Conservation (phyloP, 2,113 vertebrate genomes). For the Amphilophus citrinellus region DNA sequence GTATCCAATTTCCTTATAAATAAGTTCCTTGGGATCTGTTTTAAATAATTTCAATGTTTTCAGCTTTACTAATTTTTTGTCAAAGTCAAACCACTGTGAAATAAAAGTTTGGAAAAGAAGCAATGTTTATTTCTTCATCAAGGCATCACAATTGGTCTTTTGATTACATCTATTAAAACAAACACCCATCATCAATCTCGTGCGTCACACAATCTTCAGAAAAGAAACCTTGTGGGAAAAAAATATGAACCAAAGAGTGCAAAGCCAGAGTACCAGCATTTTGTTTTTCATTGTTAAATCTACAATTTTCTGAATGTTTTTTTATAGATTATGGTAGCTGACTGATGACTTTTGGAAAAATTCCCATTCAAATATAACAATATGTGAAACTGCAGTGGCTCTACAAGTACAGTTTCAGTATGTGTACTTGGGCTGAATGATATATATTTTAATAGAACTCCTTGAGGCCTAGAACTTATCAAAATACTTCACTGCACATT, state of each 20-base stretch:
- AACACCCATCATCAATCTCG: conserved; percentile 34
- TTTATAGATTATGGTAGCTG: conserved; percentile 19
- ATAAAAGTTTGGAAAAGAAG: conserved; percentile 63
- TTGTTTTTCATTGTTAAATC: conserved; percentile 14
- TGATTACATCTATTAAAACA: conserved; percentile 50
- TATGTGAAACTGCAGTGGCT: conserved; percentile 40
- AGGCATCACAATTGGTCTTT: conserved; percentile 63
- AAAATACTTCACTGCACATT: conserved; percentile 25
- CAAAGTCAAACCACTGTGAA: neutral
- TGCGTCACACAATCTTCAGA: conserved; percentile 24
- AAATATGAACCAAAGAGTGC: conserved; percentile 22
- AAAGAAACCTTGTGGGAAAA: conserved; percentile 18
- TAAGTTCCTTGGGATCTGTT: neutral
- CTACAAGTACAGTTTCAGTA: conserved; percentile 25
- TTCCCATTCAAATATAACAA: conserved; percentile 36
- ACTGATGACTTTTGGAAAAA: conserved; percentile 15
- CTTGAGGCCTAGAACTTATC: conserved; percentile 5
- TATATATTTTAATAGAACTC: neutral
- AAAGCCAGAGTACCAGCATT: conserved; percentile 50
- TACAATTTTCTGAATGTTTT: neutral
- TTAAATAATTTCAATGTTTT: neutral
- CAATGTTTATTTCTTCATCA: conserved; percentile 77
- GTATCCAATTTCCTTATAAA: neutral
- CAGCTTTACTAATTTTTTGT: neutral
- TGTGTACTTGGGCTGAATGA: conserved; percentile 26